Conservation (phyloP, 2,797 vertebrate species). For the Chloroceryle amazona region DNA sequence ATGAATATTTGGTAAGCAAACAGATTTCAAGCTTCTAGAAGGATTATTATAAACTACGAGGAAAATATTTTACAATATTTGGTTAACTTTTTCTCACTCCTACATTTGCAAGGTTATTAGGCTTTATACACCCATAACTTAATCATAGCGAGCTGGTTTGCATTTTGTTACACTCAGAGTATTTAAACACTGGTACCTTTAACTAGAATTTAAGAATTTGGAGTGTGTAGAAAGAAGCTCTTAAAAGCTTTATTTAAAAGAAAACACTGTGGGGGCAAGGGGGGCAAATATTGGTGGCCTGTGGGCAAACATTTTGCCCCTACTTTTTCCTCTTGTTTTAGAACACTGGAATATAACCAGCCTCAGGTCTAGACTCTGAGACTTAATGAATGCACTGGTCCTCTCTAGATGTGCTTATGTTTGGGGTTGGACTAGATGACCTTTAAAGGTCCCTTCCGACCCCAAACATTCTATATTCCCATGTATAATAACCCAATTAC, state of each 20-base stretch:
- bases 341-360: too few species aligned
- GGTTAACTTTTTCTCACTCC: not conserved
- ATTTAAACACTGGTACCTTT: not conserved
- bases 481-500: not conserved
- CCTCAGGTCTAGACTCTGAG: not conserved
- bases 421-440: too few species aligned
- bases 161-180: not conserved
- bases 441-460: too few species aligned
- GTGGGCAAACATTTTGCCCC: not conserved
- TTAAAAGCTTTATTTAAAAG: not conserved
- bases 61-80: slow-evolving; percentile 22
- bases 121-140: slow-evolving; percentile 29
- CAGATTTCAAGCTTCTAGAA: slow-evolving; percentile 42
- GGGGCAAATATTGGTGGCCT: not conserved
- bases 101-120: not conserved
- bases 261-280: not conserved
- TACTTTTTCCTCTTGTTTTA: not conserved
- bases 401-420: fast-evolving
- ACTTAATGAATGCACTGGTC: fast-evolving
- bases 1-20: slow-evolving; percentile 68
- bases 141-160: not conserved
- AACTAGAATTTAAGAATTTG: not conserved
- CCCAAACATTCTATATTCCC: not conserved
- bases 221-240: not conserved
- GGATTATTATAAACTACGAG: slow-evolving; percentile 24